These are phyloP conservation scores for Conistra vaccinii DNA, from an alignment of 2,888 invertebrate genomes.

Conservation along the genomic window DNA sequence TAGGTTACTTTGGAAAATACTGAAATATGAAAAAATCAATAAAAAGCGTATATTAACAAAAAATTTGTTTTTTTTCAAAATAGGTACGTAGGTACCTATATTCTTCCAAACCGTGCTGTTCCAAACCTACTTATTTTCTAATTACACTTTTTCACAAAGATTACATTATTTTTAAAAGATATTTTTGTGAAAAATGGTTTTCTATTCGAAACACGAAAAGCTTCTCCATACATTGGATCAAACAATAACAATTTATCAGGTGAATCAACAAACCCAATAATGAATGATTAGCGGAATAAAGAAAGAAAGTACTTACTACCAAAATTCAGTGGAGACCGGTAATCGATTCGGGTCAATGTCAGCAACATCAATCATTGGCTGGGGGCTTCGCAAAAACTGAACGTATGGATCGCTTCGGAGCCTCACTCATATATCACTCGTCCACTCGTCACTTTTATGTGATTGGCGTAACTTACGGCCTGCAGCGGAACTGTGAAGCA, in stretches of 20 bases:
- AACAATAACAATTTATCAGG: slow-evolving; percentile 16
- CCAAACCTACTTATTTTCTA: neutral
- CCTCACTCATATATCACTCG: slow-evolving; percentile 79
- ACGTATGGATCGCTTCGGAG: slow-evolving; percentile 73
- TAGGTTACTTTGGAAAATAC: neutral
- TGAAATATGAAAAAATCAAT: neutral
- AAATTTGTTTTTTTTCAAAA: no score
- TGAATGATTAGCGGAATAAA: slow-evolving; percentile 59
- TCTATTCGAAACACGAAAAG: neutral
- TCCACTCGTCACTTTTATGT: slow-evolving; percentile 73
- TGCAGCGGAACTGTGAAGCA: slow-evolving; percentile 45
- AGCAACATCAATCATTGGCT: slow-evolving; percentile 79
- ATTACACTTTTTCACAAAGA: neutral
- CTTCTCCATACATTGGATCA: neutral
- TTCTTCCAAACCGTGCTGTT: no score
- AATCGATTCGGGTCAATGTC: slow-evolving; percentile 83
- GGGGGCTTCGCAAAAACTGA: slow-evolving; percentile 75
- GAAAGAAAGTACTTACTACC: slow-evolving; percentile 47
- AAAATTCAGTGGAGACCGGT: slow-evolving; percentile 65
- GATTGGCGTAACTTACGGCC: slow-evolving; percentile 58
- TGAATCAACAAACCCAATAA: slow-evolving; percentile 48
- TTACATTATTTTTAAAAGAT: neutral
- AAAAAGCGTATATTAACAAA: no score
- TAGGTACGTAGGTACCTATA: no score
- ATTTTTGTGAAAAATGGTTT: neutral